These are phyloP conservation scores for Chymomyza procnemis DNA, from an alignment of 2,888 invertebrate genomes.

Conservation along the genomic window DNA sequence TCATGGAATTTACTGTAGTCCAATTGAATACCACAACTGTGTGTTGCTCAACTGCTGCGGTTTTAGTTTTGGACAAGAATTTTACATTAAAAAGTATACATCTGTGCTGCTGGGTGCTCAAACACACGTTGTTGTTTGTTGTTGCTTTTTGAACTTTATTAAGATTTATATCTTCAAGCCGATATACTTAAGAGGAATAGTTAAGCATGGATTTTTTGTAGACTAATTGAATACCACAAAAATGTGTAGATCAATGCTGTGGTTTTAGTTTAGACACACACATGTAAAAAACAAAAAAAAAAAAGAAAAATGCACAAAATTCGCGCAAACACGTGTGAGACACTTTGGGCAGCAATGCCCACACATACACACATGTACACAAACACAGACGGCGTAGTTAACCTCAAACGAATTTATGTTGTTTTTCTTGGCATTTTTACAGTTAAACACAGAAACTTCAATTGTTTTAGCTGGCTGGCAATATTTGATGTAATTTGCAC, in stretches of 20 bases:
- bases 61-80: constrained; percentile 43
- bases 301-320: background rate
- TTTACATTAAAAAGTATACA: background rate
- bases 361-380: constrained; percentile 27
- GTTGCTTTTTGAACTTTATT: constrained; percentile 61
- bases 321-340: constrained; percentile 52
- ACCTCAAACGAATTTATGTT: constrained; percentile 42
- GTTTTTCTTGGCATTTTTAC: constrained; percentile 9
- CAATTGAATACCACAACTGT: constrained; percentile 62
- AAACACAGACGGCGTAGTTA: constrained; percentile 43
- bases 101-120: background rate
- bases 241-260: constrained; percentile 26
- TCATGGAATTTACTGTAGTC: constrained; percentile 55
- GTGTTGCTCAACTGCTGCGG: constrained; percentile 31
- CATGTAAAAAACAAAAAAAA: background rate
- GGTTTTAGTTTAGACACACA: constrained; percentile 31
- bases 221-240: constrained; percentile 68
- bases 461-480: constrained; percentile 12
- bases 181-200: constrained; percentile 73
- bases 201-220: constrained; percentile 51
- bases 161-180: constrained; percentile 61
- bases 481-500: constrained; percentile 18
- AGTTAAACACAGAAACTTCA: constrained; percentile 34
- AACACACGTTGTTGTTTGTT: constrained; percentile 42
- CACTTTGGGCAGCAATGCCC: constrained; percentile 23